Conservation (phyloP, 1,140 invertebrate species). For the Brachionus manjavacas region DNA sequence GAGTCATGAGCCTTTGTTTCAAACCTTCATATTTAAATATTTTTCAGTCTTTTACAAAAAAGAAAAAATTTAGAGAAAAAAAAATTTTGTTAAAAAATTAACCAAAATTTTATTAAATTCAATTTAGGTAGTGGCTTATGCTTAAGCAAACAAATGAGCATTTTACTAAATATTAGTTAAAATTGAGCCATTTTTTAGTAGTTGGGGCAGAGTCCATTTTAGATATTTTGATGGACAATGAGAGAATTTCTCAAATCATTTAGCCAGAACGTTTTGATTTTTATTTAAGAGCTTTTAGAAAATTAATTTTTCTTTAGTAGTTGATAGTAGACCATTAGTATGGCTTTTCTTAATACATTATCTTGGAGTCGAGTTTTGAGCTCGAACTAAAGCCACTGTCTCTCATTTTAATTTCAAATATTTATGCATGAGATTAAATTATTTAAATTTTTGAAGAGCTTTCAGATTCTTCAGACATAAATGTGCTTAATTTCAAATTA, state of each 20-base stretch:
- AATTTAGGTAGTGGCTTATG: too few species aligned
- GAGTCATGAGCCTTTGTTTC: too few species aligned
- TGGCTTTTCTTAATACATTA: not conserved
- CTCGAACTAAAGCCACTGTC: not conserved
- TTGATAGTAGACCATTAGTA: not conserved
- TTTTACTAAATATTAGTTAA: too few species aligned
- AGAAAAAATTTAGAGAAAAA: too few species aligned
- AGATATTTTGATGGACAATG: not conserved
- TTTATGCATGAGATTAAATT: not conserved
- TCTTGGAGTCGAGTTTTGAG: not conserved
- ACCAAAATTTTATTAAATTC: too few species aligned
- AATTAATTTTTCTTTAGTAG: not conserved
- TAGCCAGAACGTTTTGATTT: not conserved
- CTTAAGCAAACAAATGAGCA: too few species aligned
- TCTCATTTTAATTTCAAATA: not conserved
- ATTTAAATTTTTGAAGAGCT: not conserved
- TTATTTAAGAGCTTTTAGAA: not conserved
- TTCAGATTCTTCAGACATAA: constrained; percentile 3
- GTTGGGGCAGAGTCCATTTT: not conserved
- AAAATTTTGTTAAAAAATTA: too few species aligned
- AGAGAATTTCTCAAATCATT: not conserved
- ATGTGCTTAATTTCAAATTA: constrained; percentile 5
- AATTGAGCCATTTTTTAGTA: not conserved
- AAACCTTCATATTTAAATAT: too few species aligned
- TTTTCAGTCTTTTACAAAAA: too few species aligned